Evolutionary conservation across 1,140 invertebrate species (phyloP), one percentile per base, ranked within the genome.

Genomic region (Frieseomelitta varia): DNA sequence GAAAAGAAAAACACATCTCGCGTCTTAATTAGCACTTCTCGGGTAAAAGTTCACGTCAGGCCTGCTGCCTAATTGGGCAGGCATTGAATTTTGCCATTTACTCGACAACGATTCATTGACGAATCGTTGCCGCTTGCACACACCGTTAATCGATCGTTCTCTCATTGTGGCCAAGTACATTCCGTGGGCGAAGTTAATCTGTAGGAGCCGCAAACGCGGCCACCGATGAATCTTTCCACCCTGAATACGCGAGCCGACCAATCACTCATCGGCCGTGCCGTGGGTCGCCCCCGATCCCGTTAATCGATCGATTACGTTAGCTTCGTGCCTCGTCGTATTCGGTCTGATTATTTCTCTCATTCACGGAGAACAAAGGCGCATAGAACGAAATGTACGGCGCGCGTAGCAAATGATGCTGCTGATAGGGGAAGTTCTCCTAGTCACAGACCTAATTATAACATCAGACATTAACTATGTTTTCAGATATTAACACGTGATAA

Each of bases 141-240:
- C 78, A 69, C 87, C 86, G 86, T 85, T 87, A 87, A 87, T 69
- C 82, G 86, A 88, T 85, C 86, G 86, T 51, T 79, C 82, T 47
- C 61, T 84, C 68, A 84, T 85, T 72, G 79, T 81, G 79, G 69
- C 12, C 51, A 15, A 63, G 53, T 67, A 1, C 4, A 34, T 78
- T 47, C 77, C 86, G 86, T 88, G 84, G 86, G 87, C 83, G 79
- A 88, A 81, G 82, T 85, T 88, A 85, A 88, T 88, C 87, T 47
- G 86, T 79, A 47, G 79, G 79, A 88, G 85, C 86, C 6, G 39
- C 75, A 79, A 87, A 81, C 72, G 74, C 68, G 63, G 74, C 75
- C 83, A 63, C 74, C 85, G 85, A 87, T 71, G 78, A 81, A 71
- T 80, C 65, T 61, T 71, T 65, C 56, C 15, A 19, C 34, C 10